Conservation (phyloP, 2,797 vertebrate species). For the Synanceia verrucosa region DNA sequence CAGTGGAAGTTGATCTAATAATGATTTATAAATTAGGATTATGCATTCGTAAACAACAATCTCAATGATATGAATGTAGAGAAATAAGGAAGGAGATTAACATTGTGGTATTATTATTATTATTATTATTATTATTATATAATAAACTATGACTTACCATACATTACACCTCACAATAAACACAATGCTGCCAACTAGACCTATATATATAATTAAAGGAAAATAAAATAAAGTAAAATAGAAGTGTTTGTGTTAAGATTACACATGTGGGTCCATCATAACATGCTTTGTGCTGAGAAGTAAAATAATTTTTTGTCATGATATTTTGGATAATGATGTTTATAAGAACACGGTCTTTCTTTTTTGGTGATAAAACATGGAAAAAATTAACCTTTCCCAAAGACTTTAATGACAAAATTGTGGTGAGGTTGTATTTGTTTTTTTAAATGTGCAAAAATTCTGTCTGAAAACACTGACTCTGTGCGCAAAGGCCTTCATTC, state of each 20-base stretch:
- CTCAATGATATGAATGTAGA: neutral
- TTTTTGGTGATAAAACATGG: too few species aligned
- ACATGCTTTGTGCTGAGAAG: neutral
- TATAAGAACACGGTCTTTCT: too few species aligned
- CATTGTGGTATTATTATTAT: too few species aligned
- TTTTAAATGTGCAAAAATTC: too few species aligned
- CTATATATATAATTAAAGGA: neutral
- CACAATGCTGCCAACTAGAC: neutral
- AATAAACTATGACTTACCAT: too few species aligned
- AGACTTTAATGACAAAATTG: too few species aligned
- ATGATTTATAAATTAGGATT: slow-evolving; percentile 4
- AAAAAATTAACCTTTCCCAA: too few species aligned
- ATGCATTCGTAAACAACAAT: neutral
- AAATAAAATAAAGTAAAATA: neutral
- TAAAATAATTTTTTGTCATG: too few species aligned
- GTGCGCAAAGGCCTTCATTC: neutral
- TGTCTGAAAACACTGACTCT: too few species aligned
- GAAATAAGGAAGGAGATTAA: neutral
- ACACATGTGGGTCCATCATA: neutral
- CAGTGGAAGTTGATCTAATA: slow-evolving; percentile 8
- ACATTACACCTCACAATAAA: neutral
- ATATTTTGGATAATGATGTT: too few species aligned
- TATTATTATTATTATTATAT: too few species aligned
- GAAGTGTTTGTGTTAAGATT: neutral
- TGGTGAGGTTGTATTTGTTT: too few species aligned